Base-by-base conservation (phyloP, 2,888 invertebrate species). In the Acleris holmiana region DNA sequence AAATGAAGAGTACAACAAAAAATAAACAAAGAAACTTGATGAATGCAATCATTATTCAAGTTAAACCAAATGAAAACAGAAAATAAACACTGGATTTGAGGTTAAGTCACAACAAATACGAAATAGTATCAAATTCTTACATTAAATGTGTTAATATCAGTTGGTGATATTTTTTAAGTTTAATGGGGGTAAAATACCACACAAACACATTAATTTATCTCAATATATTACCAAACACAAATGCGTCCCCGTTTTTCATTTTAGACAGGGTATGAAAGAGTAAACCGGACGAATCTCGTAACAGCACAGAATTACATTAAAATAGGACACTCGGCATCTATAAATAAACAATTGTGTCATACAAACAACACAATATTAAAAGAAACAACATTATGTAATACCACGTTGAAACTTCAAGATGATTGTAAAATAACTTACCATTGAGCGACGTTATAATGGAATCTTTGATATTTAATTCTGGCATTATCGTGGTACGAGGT, bases 321-420 rank as follows among this genome's bases (percentile, higher is more conserved):
- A 77, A 79, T 81, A 82, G 85, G 80, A 73, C 81, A 82, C 72
- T 73, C 78, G 68, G 77, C 69, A 79, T 84, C 91, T 92, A 91
- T 88, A 92, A 92, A 88, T 90, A 88, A 85, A 87, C 79, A 82
- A 82, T 83, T 78, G 76, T 85, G 85, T 89, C 87, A 90, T 76
- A 79, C 74, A 78, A 78, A 78, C 75, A 77, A 76, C 76, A 79
- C 78, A 80, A 82, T 79, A 80, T 77, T 77, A 69, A 65, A 72
- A 71, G 78, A 85, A 85, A 86, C 76, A 79, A 75, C 77, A 87
- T 92, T 91, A 92, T 91, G 83, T 92, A 92, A 92, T 80, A 67
- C 70, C 62, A 68, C 57, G 63, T 68, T 68, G 72, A 76, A 68
- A 60, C 67, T 69, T 56, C 65, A 66, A 61, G 18, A 21, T 59